Base-by-base conservation (phyloP, 2,113 vertebrate genomes). In the Oostethus manadensis region DNA sequence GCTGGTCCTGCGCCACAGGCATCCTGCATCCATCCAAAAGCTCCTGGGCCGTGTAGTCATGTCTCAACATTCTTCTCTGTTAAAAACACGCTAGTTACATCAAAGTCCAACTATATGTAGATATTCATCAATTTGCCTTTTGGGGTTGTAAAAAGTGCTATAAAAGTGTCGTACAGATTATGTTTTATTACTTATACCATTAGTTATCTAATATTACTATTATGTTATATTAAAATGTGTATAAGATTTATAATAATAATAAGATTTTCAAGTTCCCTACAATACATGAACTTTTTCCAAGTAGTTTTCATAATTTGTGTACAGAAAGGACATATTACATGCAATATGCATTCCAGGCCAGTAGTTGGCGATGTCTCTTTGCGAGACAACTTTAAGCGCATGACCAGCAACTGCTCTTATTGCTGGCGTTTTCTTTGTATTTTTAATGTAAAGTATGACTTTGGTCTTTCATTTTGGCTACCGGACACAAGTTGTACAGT, bases 41-140 rank as follows among this genome's bases (percentile, higher is more conserved):
- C 72, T 75, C 62, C 33, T 16, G 53, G 77, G 76, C 68, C 62
- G 59, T 59, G 47, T 57, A 47, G 58, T 80, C 78, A 47, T 85
- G 85, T 77, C 74, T 46, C 49, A 64, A 80, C 84, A 70, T 8
- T 83, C 71, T 71, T 47, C 33, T 57, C 48, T 49, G 59, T 70
- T 56, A 72, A 51, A 68, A 26, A 62, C 60, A 70, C 73, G 80
- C 78, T 68, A 66, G 62, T 66, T 56, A 68, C 56, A 78, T 84
- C 71, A 76, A 74, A 79, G 76, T 65, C 26, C 11, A 18, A 43
- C 20, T 17, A 6, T 18, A 21, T 22, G 5, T 33, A 33, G 26
- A 14, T 14, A 42, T 33, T 3, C 5, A 1, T 33, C 5, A 33
- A 33, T 7, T 2, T 42, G 38, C 38, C 13, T 14, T 42, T 42